phyloP scores from a whole-genome alignment of 2,113 vertebrate genomes.

The Trematocara unimaculatum region DNA sequence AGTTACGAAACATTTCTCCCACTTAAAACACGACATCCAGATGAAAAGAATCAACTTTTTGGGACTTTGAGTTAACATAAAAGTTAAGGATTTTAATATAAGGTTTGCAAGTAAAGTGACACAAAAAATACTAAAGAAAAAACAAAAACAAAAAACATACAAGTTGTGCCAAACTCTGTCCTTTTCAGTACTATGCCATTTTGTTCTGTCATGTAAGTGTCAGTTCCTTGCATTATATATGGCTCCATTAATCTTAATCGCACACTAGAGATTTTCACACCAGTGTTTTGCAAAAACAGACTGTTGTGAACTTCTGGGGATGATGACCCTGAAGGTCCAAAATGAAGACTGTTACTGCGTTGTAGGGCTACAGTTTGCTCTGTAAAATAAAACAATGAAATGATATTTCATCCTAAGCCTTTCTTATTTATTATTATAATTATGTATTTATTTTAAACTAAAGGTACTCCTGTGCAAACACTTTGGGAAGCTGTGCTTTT shows the following conservation, averaged over 20 bases:
- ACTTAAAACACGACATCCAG: accelerated
- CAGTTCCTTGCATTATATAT: background rate
- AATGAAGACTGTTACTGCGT: background rate
- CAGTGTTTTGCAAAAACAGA: background rate
- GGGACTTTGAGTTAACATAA: background rate
- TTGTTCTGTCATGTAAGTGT: background rate
- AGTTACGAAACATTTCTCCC: background rate
- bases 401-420: background rate
- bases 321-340: background rate
- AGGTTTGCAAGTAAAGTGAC: background rate
- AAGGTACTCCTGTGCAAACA: background rate
- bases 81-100: background rate
- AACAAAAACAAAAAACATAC: accelerated
- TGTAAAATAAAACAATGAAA: background rate
- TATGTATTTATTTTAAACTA: background rate
- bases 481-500: background rate
- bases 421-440: background rate
- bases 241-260: background rate
- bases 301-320: background rate
- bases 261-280: background rate
- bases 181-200: background rate
- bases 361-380: background rate
- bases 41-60: background rate
- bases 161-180: background rate
- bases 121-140: background rate